Percentiles rank a stretch among this genome's conserved stretches.
phyloP scores from a whole-genome alignment of 2,888 invertebrate genomes.

The Meta bourneti region DNA sequence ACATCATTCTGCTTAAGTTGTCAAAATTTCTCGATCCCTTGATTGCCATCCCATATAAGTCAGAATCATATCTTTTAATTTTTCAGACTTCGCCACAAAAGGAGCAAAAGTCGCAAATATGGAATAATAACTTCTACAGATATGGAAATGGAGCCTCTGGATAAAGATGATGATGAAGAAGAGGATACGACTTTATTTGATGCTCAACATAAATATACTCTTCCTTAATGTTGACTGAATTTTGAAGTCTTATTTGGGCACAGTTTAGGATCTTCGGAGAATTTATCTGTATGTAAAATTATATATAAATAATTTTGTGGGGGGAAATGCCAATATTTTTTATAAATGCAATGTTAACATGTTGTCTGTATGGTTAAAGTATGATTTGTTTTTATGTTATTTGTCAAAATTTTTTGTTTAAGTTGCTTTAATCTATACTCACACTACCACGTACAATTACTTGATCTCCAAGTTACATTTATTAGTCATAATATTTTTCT shows the following conservation, averaged over 20 bases:
- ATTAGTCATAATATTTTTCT: too few relatives aligned
- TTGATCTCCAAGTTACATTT: too few relatives aligned
- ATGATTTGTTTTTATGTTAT: background rate
- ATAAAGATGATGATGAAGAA: slow-evolving; percentile 74
- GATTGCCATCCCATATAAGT: too few relatives aligned
- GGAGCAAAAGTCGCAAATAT: slow-evolving; percentile 73
- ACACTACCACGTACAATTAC: too few relatives aligned
- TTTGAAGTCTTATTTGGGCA: background rate
- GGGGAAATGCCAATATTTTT: background rate
- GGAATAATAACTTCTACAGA: slow-evolving; percentile 74
- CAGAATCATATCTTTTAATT: background rate
- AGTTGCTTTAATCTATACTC: too few relatives aligned
- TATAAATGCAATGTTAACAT: slow-evolving; percentile 1
- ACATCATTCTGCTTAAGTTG: too few relatives aligned
- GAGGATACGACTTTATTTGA: slow-evolving; percentile 74
- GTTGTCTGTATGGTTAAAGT: background rate
- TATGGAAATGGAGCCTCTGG: slow-evolving; percentile 76
- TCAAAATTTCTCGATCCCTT: too few relatives aligned
- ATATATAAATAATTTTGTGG: background rate
- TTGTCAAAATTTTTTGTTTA: too few relatives aligned
- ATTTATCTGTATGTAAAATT: background rate
- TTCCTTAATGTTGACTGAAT: slow-evolving; percentile 10
- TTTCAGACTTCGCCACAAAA: slow-evolving; percentile 71
- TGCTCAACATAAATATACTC: slow-evolving; percentile 71
- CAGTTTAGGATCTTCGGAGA: background rate